phyloP scores from a whole-genome alignment of 2,797 vertebrate species.

The Myripristis murdjan region DNA sequence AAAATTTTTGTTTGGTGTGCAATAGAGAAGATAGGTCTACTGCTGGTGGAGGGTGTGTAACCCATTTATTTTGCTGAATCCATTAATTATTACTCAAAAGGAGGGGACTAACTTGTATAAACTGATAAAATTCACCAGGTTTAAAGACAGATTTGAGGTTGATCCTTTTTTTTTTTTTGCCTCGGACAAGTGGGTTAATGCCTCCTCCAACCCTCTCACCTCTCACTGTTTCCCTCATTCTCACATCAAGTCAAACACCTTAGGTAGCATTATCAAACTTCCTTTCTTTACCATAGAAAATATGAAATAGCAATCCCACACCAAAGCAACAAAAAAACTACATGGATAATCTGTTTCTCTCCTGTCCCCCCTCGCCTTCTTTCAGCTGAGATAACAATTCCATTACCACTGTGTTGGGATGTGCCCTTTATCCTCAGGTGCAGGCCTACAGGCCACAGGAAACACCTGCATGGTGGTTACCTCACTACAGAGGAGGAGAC shows the following conservation, averaged over 20 bases:
- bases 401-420: slow-evolving; percentile 7
- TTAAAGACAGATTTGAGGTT: too few relatives aligned
- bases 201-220: not conserved
- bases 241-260: too few relatives aligned
- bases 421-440: slow-evolving; percentile 24
- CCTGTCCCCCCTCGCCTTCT: not conserved
- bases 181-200: not conserved
- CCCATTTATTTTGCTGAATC: too few relatives aligned
- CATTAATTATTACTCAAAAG: too few relatives aligned
- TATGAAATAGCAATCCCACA: not conserved
- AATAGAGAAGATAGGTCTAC: too few relatives aligned
- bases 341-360: not conserved
- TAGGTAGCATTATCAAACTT: too few relatives aligned
- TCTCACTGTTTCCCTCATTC: not conserved
- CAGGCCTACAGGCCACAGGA: slow-evolving; percentile 26
- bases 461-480: slow-evolving; percentile 38
- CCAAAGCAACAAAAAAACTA: not conserved
- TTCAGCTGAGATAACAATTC: slow-evolving; percentile 12
- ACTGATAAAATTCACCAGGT: too few relatives aligned
- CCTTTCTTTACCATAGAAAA: not conserved
- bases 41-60: too few relatives aligned
- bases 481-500: not conserved
- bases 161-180: too few relatives aligned
- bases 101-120: too few relatives aligned
- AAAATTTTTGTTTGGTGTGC: too few relatives aligned